Evolutionary conservation across 2,797 vertebrate genomes (phyloP).

Genomic region (Neoniphon sammara): DNA sequence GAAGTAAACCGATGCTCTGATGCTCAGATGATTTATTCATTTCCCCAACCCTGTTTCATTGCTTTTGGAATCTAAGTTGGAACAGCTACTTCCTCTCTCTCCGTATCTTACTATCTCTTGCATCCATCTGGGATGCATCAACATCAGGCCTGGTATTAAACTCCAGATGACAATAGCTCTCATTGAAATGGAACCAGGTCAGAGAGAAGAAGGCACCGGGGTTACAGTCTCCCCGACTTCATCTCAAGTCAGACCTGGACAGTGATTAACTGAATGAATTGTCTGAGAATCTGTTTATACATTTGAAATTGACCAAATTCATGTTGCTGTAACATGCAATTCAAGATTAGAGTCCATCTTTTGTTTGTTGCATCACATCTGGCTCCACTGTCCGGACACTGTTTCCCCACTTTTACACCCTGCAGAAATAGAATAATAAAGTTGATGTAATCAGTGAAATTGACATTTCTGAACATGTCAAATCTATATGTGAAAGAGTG

Average conservation of each 20-base stretch:
- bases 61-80: conserved; percentile 33
- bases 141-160: conserved; percentile 41
- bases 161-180: conserved; percentile 54
- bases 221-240: conserved; percentile 1
- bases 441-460: not conserved
- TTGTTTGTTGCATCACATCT: not conserved
- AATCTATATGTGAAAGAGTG: conserved; percentile 1
- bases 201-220: conserved; percentile 10
- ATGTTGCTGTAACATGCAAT: not conserved
- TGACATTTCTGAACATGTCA: conserved; percentile 5
- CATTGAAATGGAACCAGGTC: conserved; percentile 55
- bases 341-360: not conserved
- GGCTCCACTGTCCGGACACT: not conserved
- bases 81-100: conserved; percentile 16
- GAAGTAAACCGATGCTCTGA: conserved; percentile 36
- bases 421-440: not conserved
- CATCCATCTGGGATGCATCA: conserved; percentile 61
- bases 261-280: not conserved
- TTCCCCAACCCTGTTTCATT: conserved; percentile 27
- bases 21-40: conserved; percentile 64
- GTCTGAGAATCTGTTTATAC: not conserved
- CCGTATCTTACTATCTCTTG: not conserved
- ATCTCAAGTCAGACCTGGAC: not conserved
- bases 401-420: not conserved
- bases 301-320: not conserved